Conservation (phyloP, 1,140 invertebrate species). For the Centruroides sculpturatus region DNA sequence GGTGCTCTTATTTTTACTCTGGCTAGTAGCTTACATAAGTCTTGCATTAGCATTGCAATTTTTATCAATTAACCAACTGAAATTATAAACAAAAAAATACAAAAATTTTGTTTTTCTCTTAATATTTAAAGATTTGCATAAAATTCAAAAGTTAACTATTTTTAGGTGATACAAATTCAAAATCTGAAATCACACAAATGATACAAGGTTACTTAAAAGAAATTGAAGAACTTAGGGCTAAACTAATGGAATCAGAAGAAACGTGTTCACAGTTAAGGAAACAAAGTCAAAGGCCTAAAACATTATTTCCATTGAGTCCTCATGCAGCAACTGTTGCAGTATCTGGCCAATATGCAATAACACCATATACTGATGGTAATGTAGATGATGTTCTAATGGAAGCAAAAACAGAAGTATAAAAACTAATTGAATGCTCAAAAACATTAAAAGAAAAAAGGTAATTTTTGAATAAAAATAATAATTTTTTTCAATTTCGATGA, state of each 20-base stretch:
- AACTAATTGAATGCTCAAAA: slow-evolving; percentile 26
- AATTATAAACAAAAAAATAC: too few relatives aligned
- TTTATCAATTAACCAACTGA: too few relatives aligned
- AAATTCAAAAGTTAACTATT: background rate
- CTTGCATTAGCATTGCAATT: too few relatives aligned
- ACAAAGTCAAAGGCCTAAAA: slow-evolving; percentile 6
- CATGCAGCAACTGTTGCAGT: slow-evolving; percentile 14
- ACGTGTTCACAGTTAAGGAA: slow-evolving; percentile 62
- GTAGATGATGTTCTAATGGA: slow-evolving; percentile 37
- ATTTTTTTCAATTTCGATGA: slow-evolving; percentile 18
- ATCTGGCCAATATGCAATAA: slow-evolving; percentile 15
- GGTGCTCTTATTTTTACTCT: too few relatives aligned
- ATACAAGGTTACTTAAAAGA: slow-evolving; percentile 73
- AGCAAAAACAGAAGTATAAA: slow-evolving; percentile 48
- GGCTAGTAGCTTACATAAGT: too few relatives aligned
- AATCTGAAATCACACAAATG: slow-evolving; percentile 47
- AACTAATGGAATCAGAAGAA: slow-evolving; percentile 73
- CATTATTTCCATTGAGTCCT: too few relatives aligned
- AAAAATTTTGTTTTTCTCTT: too few relatives aligned
- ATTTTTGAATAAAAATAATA: slow-evolving; percentile 18
- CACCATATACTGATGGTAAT: slow-evolving; percentile 17
- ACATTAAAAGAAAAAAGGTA: too few relatives aligned
- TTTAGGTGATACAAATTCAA: slow-evolving; percentile 20
- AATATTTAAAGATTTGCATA: too few relatives aligned
- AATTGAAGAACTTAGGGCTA: slow-evolving; percentile 67